Evolutionary conservation across 1,140 invertebrate genomes (phyloP), one percentile per base, ranked within the genome.

Genomic region (Marisa cornuarietis): DNA sequence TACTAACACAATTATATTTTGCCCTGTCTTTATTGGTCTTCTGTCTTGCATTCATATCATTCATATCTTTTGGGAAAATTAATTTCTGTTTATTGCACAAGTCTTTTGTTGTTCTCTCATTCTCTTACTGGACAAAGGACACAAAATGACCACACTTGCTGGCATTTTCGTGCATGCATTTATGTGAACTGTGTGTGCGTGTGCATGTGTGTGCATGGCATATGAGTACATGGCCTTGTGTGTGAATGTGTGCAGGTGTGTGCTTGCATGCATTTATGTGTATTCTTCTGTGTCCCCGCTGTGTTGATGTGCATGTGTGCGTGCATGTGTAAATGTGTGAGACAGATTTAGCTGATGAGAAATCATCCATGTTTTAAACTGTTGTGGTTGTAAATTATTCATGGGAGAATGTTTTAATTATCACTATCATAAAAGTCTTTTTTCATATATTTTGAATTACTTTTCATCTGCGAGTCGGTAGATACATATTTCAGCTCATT

Each of bases 1-100:
- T 87, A 87, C 81, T 75, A 79, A 69, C 69, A 20, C 73, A n/a
- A 65, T 63, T 63, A 31, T 65, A 63, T 77, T 49, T 77, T 31
- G 31, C 8, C 16, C 5, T 65, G 62, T n/a, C 26, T 66, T 77
- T 26, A 26, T 20, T 72, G 31, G 11, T 72, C 42, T 42, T 72
- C 22, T 42, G 26, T 72, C 51, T 42, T 72, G 22, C 8, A 26
- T 72, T 72, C 49, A 13, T 66, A 6, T 14, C 14, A 26, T 77
- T 65, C 8, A 14, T 14, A 66, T 42, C 26, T 49, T 31, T 69
- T 52, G 26, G 13, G 52, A 51, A 18, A 52, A 24, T 58, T 66
- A 51, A 69, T 52, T 31, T 73, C 49, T 79, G 16, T 71, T 71
- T 5, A n/a, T 52, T 52, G 52, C 22, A 42, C 10, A 78, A 52